Evolutionary conservation across 2,113 vertebrate genomes (phyloP).

Genomic region (Onychostruthus taczanowskii): DNA sequence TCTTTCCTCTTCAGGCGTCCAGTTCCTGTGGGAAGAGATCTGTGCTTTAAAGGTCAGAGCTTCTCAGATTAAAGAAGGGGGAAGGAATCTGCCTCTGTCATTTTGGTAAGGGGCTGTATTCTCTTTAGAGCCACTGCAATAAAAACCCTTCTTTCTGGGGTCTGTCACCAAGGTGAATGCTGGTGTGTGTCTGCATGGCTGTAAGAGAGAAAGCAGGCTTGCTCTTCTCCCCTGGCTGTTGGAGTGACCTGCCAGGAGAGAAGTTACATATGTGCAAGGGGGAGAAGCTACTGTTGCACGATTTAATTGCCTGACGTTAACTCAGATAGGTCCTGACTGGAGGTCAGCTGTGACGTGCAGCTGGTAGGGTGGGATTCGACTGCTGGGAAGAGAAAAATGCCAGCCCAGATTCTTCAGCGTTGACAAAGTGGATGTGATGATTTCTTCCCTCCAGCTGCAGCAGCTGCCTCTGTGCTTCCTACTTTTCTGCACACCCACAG

Average conservation of each 20-base stretch:
- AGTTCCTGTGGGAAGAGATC: slow-evolving; percentile 4
- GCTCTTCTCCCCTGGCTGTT: background rate
- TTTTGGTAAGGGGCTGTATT: background rate
- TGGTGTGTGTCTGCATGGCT: background rate
- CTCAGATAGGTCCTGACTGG: slow-evolving; percentile 52
- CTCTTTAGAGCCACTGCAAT: background rate
- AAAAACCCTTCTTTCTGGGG: background rate
- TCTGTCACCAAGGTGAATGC: background rate
- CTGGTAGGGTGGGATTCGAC: slow-evolving; percentile 50
- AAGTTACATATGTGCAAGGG: background rate
- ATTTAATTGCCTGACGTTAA: background rate
- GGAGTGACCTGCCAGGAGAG: slow-evolving; percentile 2
- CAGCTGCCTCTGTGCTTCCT: background rate
- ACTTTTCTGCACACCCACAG: background rate
- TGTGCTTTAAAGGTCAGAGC: slow-evolving; percentile 42
- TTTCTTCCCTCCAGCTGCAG: slow-evolving; percentile 39
- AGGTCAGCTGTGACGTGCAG: slow-evolving; percentile 63
- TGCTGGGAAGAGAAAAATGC: slow-evolving; percentile 39
- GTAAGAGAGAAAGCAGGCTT: background rate
- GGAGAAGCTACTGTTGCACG: background rate
- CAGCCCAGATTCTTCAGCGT: background rate
- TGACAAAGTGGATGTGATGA: slow-evolving; percentile 30
- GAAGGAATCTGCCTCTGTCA: slow-evolving; percentile 1
- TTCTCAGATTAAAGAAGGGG: background rate
- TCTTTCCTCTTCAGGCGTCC: slow-evolving; percentile 3